Evolutionary conservation across 2,797 vertebrate genomes (phyloP), one percentile per base, ranked within the genome.

Genomic region (Poeciliopsis gracilis): DNA sequence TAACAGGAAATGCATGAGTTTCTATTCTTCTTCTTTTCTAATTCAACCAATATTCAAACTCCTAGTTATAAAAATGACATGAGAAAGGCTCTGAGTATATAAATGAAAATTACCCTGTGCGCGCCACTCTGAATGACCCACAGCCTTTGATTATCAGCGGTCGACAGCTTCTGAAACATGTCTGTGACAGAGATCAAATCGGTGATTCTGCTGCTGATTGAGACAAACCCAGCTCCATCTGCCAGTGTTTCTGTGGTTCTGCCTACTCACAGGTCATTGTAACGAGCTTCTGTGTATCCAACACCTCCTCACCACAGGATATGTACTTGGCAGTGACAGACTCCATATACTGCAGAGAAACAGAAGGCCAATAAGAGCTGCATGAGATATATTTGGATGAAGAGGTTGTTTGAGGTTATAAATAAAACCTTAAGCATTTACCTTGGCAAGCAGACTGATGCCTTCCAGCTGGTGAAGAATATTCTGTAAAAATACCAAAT

Each of bases 81-180:
- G 33, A 66, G 18, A 66, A 63, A 38, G 1, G 16, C 4, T 43
- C 4, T 43, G 12, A n/a, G 38, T 25, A n/a, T 6, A n/a, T 59
- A 20, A 59, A 41, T 45, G 8, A 61, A 38, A 63, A 38, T 77
- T 46, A 97, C 97, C 95, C 92, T 96, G 89, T 97, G 96, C 75
- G 95, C 96, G 71, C 96, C 96, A 2, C 95, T 96, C 75, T 92
- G 70, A 57, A 92, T 95, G 88, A 98, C 88, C 94, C 95, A 96
- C 76, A 93, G 88, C 88, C 95, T 96, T 91, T 97, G 97, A 79
- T 94, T 92, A 86, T 95, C 96, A 77, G 90, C 81, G 3, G 94
- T 92, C 76, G 96, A 95, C 69, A 98, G 89, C 87, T 97, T 98
- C 93, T 98, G 97, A 92, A 98, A 97, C 90, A 98, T 95, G 92